These are phyloP conservation scores for Stegostoma tigrinum DNA, from an alignment of 2,113 vertebrate genomes.

Conservation along the genomic window DNA sequence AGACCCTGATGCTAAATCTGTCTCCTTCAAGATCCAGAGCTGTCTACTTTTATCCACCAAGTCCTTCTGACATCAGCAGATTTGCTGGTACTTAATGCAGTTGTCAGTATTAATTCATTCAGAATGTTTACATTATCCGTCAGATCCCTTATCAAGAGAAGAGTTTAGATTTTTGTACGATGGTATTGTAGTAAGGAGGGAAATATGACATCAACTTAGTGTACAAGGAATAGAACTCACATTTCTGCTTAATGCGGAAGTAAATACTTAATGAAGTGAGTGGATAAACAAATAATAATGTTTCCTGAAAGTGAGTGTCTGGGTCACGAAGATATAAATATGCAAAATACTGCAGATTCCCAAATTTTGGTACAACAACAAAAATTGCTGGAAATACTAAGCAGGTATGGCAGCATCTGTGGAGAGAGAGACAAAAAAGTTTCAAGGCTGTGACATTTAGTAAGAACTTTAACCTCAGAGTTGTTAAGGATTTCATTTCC, in stretches of 20 bases:
- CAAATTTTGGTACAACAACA: background rate
- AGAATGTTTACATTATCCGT: too few species aligned
- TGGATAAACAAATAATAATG: background rate
- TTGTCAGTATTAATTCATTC: too few species aligned
- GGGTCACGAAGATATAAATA: background rate
- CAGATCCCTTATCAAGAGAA: background rate
- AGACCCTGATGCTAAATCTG: too few species aligned
- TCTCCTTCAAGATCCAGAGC: too few species aligned
- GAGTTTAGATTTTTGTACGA: background rate
- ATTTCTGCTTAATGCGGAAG: background rate
- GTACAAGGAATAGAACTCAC: background rate
- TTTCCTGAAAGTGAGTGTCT: background rate
- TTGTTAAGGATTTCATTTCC: background rate
- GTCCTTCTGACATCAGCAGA: too few species aligned
- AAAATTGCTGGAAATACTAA: background rate
- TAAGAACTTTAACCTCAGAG: background rate
- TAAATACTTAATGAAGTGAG: background rate
- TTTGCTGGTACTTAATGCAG: too few species aligned
- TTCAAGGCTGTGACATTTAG: background rate
- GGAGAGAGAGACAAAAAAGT: too few species aligned
- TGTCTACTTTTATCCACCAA: too few species aligned
- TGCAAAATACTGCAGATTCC: background rate
- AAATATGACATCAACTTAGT: background rate
- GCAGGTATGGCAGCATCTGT: background rate
- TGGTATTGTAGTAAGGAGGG: too few species aligned